Evolutionary conservation across 2,797 vertebrate species (phyloP).

Genomic region (Nothura maculosa): DNA sequence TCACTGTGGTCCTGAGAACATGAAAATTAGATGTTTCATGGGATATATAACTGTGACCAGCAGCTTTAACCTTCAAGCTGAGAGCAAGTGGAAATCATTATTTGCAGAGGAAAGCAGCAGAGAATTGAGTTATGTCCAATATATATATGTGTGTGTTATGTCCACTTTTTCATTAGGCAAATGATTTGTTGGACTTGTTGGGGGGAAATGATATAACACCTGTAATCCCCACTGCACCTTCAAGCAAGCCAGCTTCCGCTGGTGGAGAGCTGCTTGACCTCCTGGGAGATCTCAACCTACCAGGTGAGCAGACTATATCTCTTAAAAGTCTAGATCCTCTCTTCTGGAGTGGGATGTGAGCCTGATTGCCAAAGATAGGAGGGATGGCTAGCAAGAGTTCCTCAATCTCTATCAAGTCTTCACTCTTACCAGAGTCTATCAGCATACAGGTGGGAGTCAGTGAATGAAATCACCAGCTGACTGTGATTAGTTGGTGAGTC

Average conservation of each 20-base stretch:
- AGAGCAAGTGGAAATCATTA: background rate
- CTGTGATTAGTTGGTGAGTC: background rate
- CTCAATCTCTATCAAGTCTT: background rate
- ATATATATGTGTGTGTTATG: background rate
- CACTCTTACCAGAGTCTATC: background rate
- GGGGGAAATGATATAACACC: conserved; percentile 93
- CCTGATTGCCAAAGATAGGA: background rate
- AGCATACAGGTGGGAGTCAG: background rate
- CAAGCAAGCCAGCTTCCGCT: conserved; percentile 90
- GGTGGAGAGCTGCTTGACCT: conserved; percentile 97
- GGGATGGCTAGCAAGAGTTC: background rate
- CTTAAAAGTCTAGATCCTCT: background rate
- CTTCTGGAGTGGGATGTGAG: background rate
- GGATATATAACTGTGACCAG: background rate
- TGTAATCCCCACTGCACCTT: conserved; percentile 91
- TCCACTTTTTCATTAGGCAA: conserved; percentile 85
- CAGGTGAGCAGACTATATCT: conserved; percentile 82
- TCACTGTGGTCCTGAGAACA: background rate
- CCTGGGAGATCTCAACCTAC: conserved; percentile 93
- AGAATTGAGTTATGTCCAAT: background rate
- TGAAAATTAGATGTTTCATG: background rate
- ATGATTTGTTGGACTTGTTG: conserved; percentile 95
- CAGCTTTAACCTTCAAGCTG: background rate
- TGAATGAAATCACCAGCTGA: background rate
- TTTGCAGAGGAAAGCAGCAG: conserved; percentile 3